Percentiles rank a stretch among this genome's conserved stretches.
Conservation (phyloP, 2,888 invertebrate genomes). For the Eilema sororculum region DNA sequence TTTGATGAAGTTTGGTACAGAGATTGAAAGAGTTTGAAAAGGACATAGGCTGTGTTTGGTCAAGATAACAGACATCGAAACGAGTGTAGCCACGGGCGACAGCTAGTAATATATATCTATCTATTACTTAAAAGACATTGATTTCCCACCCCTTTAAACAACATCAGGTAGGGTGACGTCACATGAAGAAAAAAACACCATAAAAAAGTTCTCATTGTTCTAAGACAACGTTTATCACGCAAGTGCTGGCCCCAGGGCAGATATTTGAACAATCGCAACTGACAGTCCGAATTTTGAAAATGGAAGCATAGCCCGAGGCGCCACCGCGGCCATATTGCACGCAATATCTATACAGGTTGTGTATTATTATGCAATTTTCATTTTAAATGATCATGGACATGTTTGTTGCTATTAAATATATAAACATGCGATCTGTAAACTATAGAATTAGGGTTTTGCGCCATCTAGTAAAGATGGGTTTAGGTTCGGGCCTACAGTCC, state of each 20-base stretch:
- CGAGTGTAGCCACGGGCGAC: no score
- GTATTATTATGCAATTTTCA: slow-evolving; percentile 35
- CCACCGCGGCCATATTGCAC: slow-evolving; percentile 75
- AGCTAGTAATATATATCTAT: no score
- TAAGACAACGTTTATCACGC: slow-evolving; percentile 64
- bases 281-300: slow-evolving; percentile 60
- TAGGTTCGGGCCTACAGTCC: no score
- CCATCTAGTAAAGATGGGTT: no score
- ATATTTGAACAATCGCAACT: slow-evolving; percentile 47
- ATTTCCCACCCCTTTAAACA: neutral
- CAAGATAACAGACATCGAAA: no score
- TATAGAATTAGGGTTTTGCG: neutral
- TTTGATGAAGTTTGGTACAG: no score
- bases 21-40: no score
- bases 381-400: slow-evolving; percentile 29
- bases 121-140: no score
- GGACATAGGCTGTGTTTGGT: no score
- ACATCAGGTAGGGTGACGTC: neutral
- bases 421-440: slow-evolving; percentile 17
- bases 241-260: slow-evolving; percentile 58
- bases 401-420: slow-evolving; percentile 16
- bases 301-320: slow-evolving; percentile 72
- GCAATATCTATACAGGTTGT: slow-evolving; percentile 60
- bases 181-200: neutral
- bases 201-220: slow-evolving; percentile 47